Evolutionary conservation across 2,888 invertebrate species (phyloP).

Genomic region (Plemyria rubiginata): DNA sequence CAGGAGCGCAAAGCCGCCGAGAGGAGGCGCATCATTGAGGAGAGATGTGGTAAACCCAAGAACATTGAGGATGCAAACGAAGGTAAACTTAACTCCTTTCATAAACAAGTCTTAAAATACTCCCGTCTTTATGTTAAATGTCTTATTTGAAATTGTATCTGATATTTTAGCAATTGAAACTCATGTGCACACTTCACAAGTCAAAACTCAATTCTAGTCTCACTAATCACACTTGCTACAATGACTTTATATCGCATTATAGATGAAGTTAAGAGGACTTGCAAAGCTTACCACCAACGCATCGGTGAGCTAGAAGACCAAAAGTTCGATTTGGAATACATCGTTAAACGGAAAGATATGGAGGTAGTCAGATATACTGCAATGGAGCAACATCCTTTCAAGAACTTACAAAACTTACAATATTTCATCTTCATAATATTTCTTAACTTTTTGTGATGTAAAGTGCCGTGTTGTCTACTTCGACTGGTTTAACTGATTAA

Average conservation of each 20-base stretch:
- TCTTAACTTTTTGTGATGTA: slow-evolving; percentile 71
- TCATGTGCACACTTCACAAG: slow-evolving; percentile 58
- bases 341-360: slow-evolving; percentile 99
- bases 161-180: slow-evolving; percentile 13
- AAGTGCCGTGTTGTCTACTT: slow-evolving; percentile 74
- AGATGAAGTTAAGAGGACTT: slow-evolving; percentile 91
- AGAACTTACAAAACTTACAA: slow-evolving; percentile 69
- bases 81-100: slow-evolving; percentile 86
- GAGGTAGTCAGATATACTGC: slow-evolving; percentile 91
- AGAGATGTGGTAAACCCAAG: slow-evolving; percentile 97
- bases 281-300: slow-evolving; percentile 95
- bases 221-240: slow-evolving; percentile 49
- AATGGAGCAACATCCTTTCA: slow-evolving; percentile 66
- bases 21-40: slow-evolving; percentile 98
- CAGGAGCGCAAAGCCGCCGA: slow-evolving; percentile 99
- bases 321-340: slow-evolving; percentile 99
- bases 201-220: slow-evolving; percentile 42
- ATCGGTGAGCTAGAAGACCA: slow-evolving; percentile 95
- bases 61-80: slow-evolving; percentile 96
- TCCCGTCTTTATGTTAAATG: background rate
- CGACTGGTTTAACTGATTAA: slow-evolving; percentile 71
- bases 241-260: slow-evolving; percentile 78
- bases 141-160: slow-evolving; percentile 7
- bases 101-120: slow-evolving; percentile 10
- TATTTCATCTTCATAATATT: slow-evolving; percentile 61